Percentiles rank a stretch among this genome's conserved stretches.
Evolutionary conservation across 2,113 vertebrate genomes (phyloP).

Genomic region (Sylvilagus bachmani): DNA sequence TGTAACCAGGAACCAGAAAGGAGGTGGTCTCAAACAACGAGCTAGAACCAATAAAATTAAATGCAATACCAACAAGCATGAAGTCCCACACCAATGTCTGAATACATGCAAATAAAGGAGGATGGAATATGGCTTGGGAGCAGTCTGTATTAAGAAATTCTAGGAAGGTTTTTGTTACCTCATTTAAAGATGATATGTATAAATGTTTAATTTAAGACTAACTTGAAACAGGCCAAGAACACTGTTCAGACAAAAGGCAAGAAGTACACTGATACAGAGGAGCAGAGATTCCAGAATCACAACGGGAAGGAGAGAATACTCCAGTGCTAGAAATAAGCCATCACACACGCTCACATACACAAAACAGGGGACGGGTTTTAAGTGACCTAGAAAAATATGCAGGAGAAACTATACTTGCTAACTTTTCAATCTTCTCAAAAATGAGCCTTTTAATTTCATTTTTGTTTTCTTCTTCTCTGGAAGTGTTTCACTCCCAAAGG

Average conservation of each 20-base stretch:
- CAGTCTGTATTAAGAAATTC: neutral
- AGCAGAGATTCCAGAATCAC: constrained; percentile 50
- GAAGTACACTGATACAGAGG: neutral
- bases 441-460: constrained; percentile 26
- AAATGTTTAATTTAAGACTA: constrained; percentile 46
- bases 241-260: neutral
- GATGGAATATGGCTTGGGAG: neutral
- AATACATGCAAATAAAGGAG: neutral
- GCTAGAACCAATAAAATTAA: neutral
- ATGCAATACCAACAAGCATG: constrained; percentile 1
- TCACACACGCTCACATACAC: neutral
- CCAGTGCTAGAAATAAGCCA: neutral
- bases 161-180: constrained; percentile 10
- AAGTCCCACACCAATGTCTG: neutral
- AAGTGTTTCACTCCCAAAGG: constrained; percentile 32
- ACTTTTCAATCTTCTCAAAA: constrained; percentile 36
- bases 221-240: neutral
- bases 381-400: neutral
- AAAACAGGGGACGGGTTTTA: neutral
- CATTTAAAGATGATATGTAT: constrained; percentile 10
- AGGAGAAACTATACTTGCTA: neutral
- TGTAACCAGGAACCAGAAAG: constrained; percentile 36
- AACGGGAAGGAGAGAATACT: neutral
- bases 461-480: constrained; percentile 22
- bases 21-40: constrained; percentile 6